phyloP scores from a whole-genome alignment of 2,888 invertebrate genomes.

The Strigamia maritima region DNA sequence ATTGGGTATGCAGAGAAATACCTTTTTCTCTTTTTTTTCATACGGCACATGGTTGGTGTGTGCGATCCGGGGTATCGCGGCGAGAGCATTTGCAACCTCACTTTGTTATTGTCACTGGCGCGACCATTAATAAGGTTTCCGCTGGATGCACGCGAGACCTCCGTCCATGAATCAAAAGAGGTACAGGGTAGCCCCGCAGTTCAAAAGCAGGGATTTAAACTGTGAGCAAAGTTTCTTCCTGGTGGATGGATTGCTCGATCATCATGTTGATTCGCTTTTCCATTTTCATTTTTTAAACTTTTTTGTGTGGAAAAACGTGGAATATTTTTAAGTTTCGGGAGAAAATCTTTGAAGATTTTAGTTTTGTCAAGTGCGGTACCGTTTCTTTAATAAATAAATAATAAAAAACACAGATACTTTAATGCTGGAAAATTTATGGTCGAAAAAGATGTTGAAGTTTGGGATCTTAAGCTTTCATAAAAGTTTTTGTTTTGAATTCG shows the following conservation, averaged over 20 bases:
- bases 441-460: constrained; percentile 11
- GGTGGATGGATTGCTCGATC: constrained; percentile 37
- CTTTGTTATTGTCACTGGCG: constrained; percentile 41
- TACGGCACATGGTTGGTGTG: constrained; percentile 35
- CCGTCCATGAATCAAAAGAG: constrained; percentile 39
- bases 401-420: neutral
- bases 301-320: neutral
- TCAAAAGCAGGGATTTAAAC: constrained; percentile 40
- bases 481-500: constrained; percentile 20
- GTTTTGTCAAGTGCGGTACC: neutral
- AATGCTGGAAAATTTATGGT: neutral
- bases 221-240: constrained; percentile 40
- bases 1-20: constrained; percentile 41
- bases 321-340: neutral
- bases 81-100: constrained; percentile 38
- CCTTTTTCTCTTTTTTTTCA: constrained; percentile 33
- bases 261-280: constrained; percentile 24
- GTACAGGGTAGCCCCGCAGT: constrained; percentile 37
- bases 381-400: neutral
- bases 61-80: constrained; percentile 38
- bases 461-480: neutral
- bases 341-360: neutral
- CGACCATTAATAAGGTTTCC: constrained; percentile 41
- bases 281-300: neutral
- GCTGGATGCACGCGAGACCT: constrained; percentile 40